A percentile compares a stretch with the other conserved stretches of the same genome.
These are phyloP conservation scores for Ceyx cyanopectus DNA, from an alignment of 2,113 vertebrate species.

Conservation along the genomic window DNA sequence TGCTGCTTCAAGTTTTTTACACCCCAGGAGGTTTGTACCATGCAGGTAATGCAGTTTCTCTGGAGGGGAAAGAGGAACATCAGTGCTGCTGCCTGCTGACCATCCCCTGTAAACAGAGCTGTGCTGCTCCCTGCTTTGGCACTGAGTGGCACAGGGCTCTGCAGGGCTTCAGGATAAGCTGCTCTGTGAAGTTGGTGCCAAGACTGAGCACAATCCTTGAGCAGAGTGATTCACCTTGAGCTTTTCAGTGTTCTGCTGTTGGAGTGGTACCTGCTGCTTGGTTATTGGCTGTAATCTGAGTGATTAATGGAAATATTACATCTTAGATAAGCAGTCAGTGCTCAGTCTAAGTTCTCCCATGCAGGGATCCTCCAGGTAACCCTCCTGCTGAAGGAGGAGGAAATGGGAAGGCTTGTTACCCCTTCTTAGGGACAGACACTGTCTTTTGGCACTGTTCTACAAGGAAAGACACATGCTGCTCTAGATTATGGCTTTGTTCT, in stretches of 20 bases:
- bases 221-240: background rate
- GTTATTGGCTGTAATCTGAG: background rate
- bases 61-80: background rate
- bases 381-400: background rate
- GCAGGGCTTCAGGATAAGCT: conserved; percentile 24
- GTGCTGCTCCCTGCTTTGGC: background rate
- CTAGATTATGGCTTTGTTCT: background rate
- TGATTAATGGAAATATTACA: background rate
- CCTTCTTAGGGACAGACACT: background rate
- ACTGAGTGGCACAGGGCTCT: background rate
- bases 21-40: background rate
- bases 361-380: background rate
- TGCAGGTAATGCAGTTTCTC: background rate
- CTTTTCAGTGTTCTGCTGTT: background rate
- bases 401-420: background rate
- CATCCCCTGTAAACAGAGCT: background rate
- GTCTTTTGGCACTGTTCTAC: background rate
- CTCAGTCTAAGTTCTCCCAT: background rate
- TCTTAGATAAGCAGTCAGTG: background rate
- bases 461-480: background rate
- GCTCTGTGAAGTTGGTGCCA: background rate
- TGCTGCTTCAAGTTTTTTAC: background rate
- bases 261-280: background rate
- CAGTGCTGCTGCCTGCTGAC: background rate
- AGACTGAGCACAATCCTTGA: background rate